Evolutionary conservation across 2,113 vertebrate genomes (phyloP).

Genomic region (Laticauda laticaudata): DNA sequence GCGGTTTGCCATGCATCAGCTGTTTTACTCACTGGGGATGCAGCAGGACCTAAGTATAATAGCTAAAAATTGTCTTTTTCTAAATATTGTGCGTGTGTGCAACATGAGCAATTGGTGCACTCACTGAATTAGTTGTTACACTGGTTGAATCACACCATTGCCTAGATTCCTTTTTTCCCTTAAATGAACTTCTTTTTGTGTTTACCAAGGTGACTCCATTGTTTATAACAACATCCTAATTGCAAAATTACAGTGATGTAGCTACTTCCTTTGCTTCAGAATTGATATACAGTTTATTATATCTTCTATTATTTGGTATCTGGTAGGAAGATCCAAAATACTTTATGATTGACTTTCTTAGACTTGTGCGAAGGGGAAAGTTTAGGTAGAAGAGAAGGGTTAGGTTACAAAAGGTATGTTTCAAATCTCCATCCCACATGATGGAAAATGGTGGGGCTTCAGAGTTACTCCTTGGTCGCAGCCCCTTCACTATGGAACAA

Average conservation of each 20-base stretch:
- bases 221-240: neutral
- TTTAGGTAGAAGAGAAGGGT: neutral
- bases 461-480: neutral
- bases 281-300: neutral
- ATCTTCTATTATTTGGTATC: neutral
- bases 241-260: neutral
- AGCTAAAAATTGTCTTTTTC: no score
- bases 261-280: neutral
- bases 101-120: no score
- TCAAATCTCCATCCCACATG: neutral
- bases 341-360: neutral
- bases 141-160: no score
- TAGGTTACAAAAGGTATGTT: neutral
- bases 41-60: no score
- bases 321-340: neutral
- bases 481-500: neutral
- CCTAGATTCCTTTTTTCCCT: neutral
- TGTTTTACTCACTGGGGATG: no score
- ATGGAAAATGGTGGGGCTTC: neutral
- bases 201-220: neutral
- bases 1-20: no score
- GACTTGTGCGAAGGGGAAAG: neutral
- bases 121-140: no score
- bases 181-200: no score
- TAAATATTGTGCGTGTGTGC: no score